Evolutionary conservation across 2,797 vertebrate species (phyloP).

Genomic region (Manis crassicaudata): DNA sequence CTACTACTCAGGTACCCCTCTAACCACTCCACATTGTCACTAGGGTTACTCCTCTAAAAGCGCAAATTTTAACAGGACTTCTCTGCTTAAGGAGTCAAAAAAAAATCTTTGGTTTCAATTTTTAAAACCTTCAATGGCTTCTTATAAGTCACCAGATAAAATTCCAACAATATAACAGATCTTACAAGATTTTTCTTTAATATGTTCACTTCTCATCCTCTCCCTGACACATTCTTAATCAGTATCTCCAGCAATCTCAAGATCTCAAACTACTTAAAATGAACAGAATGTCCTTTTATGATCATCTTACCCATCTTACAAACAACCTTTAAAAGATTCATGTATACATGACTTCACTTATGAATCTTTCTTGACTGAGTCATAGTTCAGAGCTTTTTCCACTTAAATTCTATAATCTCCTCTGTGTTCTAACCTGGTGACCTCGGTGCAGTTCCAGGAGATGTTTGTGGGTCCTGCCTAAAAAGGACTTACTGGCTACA

Average conservation of each 20-base stretch:
- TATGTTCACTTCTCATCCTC: background rate
- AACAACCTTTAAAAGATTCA: background rate
- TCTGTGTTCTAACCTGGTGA: background rate
- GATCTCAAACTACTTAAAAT: background rate
- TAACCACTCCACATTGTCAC: background rate
- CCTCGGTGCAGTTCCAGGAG: background rate
- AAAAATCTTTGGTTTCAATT: background rate
- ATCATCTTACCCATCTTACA: background rate
- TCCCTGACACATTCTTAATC: background rate
- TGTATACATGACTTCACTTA: background rate
- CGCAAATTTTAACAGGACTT: background rate
- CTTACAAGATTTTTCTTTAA: background rate
- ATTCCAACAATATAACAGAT: background rate
- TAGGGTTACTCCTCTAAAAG: background rate
- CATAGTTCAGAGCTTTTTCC: background rate
- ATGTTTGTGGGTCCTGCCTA: background rate
- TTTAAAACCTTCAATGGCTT: background rate
- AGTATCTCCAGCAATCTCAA: conserved; percentile 10
- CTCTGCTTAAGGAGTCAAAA: background rate
- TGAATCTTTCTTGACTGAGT: background rate
- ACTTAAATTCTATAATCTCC: background rate
- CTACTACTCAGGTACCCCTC: background rate
- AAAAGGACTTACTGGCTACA: background rate
- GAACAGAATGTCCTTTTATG: background rate
- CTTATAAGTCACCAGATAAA: background rate